Conservation (phyloP, 2,888 invertebrate species). For the Andricus quercusramuli region DNA sequence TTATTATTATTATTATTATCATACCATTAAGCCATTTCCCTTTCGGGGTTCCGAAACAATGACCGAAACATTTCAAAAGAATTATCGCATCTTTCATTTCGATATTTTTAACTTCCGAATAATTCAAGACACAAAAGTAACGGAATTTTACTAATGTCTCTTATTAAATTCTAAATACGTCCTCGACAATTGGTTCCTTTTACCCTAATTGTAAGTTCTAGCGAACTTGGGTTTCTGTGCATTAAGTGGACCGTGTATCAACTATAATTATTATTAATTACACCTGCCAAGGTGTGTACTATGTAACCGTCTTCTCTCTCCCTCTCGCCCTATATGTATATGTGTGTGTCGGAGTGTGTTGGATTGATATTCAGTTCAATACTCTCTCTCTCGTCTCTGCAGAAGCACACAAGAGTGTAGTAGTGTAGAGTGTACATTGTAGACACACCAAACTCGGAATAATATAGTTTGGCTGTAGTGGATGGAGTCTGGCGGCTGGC, state of each 20-base stretch:
- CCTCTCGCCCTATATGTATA: not conserved
- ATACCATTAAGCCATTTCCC: too few relatives aligned
- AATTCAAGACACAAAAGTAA: too few relatives aligned
- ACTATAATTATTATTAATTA: slow-evolving; percentile 60
- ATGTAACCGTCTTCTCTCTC: slow-evolving; percentile 26
- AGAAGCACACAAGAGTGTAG: not conserved
- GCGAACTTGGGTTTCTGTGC: slow-evolving; percentile 59
- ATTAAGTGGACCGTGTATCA: slow-evolving; percentile 59
- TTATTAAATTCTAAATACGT: not conserved
- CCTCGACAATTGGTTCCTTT: not conserved
- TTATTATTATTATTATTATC: too few relatives aligned
- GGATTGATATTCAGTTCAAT: slow-evolving; percentile 35
- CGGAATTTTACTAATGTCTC: too few relatives aligned
- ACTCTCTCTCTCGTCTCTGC: not conserved
- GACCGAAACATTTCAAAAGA: too few relatives aligned
- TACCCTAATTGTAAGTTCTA: slow-evolving; percentile 46
- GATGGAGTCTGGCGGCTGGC: slow-evolving; percentile 47
- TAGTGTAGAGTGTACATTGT: not conserved
- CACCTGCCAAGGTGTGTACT: not conserved
- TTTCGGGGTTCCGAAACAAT: too few relatives aligned
- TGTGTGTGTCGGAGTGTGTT: too few relatives aligned
- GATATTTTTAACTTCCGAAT: too few relatives aligned
- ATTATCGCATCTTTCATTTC: too few relatives aligned
- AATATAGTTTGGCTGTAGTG: slow-evolving; percentile 60
- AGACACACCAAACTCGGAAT: slow-evolving; percentile 56